Evolutionary conservation across 2,888 invertebrate species (phyloP).

Genomic region (Cryptophagus acutangulus): DNA sequence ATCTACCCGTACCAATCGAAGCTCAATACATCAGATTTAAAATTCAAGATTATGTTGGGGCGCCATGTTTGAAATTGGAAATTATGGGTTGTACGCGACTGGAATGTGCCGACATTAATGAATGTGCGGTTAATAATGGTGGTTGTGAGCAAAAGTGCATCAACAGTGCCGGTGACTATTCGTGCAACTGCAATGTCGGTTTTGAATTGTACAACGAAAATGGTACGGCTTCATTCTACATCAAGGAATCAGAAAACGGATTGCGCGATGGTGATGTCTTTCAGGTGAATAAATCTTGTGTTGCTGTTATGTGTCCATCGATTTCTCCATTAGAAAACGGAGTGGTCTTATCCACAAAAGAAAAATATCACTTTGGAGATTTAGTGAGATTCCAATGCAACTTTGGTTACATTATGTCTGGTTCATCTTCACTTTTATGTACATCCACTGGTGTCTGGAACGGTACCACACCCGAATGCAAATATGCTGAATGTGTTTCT

Average conservation of each 20-base stretch:
- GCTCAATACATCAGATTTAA: constrained; percentile 83
- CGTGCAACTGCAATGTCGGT: constrained; percentile 87
- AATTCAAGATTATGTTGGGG: constrained; percentile 80
- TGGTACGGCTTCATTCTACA: constrained; percentile 81
- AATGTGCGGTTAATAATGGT: constrained; percentile 80
- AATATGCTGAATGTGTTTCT: constrained; percentile 90
- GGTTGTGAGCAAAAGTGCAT: constrained; percentile 92
- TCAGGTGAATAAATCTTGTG: constrained; percentile 89
- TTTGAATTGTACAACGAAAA: constrained; percentile 83
- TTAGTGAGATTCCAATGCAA: constrained; percentile 87
- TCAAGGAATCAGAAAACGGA: constrained; percentile 81
- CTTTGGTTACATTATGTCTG: constrained; percentile 90
- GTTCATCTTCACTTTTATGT: constrained; percentile 80
- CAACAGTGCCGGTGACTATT: constrained; percentile 82
- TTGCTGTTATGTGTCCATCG: constrained; percentile 83
- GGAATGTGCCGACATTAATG: constrained; percentile 85
- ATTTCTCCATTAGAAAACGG: constrained; percentile 79
- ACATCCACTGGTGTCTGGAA: constrained; percentile 91
- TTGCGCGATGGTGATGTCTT: constrained; percentile 82
- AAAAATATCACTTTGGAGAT: constrained; percentile 83
- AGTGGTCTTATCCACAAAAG: constrained; percentile 72
- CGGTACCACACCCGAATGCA: constrained; percentile 87
- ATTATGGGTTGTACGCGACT: constrained; percentile 88
- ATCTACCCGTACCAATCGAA: constrained; percentile 86
- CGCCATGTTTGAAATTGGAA: constrained; percentile 85